Evolutionary conservation across 2,888 invertebrate genomes (phyloP).

Genomic region (Thecocarcelia acutangulata): DNA sequence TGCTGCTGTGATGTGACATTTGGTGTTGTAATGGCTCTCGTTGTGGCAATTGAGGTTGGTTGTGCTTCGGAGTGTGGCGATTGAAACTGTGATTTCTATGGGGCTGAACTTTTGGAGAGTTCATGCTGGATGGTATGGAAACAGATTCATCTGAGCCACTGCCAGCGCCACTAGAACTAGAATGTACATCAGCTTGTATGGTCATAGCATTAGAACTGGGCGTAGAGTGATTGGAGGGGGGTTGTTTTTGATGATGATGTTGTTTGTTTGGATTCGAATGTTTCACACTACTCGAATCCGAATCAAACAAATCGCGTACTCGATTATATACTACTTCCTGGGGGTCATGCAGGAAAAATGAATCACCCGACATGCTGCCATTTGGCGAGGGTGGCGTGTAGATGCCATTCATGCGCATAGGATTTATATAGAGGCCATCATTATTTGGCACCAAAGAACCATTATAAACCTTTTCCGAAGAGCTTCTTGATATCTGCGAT

Average conservation of each 20-base stretch:
- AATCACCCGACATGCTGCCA: conserved; percentile 84
- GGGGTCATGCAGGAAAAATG: conserved; percentile 92
- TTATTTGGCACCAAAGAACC: conserved; percentile 78
- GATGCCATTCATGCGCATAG: conserved; percentile 84
- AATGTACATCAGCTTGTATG: conserved; percentile 93
- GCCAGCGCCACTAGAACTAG: conserved; percentile 86
- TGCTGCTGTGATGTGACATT: conserved; percentile 52
- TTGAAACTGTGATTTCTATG: conserved; percentile 75
- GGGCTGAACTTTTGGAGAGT: conserved; percentile 77
- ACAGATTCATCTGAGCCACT: conserved; percentile 85
- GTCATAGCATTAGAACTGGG: conserved; percentile 82
- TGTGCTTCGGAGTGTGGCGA: conserved; percentile 70
- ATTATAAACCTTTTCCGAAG: conserved; percentile 79
- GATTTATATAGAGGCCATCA: conserved; percentile 92
- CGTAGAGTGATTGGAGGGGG: conserved; percentile 66
- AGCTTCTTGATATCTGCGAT: conserved; percentile 76
- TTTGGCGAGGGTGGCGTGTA: conserved; percentile 83
- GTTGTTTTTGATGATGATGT: conserved; percentile 65
- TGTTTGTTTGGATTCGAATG: conserved; percentile 73
- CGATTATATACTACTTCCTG: conserved; percentile 91
- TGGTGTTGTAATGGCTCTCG: conserved; percentile 66
- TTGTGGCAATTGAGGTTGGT: conserved; percentile 69
- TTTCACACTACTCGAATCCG: conserved; percentile 79
- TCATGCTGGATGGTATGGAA: conserved; percentile 83
- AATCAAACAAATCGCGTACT: conserved; percentile 91